Conservation (phyloP, 2,888 invertebrate species). For the Harpagoxenus sublaevis region DNA sequence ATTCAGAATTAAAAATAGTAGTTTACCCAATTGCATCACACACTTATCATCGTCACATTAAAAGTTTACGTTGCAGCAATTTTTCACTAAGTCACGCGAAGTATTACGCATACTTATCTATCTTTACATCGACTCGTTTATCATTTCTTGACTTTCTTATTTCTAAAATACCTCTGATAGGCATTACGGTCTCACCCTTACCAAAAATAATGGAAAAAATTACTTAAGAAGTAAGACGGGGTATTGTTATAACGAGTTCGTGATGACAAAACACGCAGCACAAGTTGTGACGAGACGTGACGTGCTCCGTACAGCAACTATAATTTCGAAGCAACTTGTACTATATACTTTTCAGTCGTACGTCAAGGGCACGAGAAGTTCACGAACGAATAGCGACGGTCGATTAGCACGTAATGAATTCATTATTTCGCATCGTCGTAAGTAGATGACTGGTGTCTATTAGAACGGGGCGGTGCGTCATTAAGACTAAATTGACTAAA, state of each 20-base stretch:
- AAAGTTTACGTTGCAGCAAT: background rate
- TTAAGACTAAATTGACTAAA: constrained; percentile 18
- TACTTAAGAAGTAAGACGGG: background rate
- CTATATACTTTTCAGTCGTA: constrained; percentile 39
- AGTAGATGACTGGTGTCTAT: background rate
- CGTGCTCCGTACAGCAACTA: background rate
- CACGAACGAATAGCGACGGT: constrained; percentile 44
- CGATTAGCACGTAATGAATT: constrained; percentile 34
- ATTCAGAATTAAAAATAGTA: background rate
- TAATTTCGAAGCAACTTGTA: constrained; percentile 27
- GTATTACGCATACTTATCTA: background rate
- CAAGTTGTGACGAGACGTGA: constrained; percentile 5
- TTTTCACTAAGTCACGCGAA: background rate
- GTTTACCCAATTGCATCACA: background rate
- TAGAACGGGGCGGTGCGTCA: background rate
- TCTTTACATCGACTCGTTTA: background rate
- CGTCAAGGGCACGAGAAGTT: constrained; percentile 45
- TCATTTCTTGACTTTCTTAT: background rate
- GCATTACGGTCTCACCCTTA: background rate
- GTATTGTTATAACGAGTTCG: background rate
- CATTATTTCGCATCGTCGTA: background rate
- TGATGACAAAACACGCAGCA: constrained; percentile 9
- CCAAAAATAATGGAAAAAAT: background rate
- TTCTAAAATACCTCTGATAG: background rate
- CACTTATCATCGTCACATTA: background rate